Evolutionary conservation across 2,113 vertebrate species (phyloP).

Genomic region (Gracilinanus agilis): DNA sequence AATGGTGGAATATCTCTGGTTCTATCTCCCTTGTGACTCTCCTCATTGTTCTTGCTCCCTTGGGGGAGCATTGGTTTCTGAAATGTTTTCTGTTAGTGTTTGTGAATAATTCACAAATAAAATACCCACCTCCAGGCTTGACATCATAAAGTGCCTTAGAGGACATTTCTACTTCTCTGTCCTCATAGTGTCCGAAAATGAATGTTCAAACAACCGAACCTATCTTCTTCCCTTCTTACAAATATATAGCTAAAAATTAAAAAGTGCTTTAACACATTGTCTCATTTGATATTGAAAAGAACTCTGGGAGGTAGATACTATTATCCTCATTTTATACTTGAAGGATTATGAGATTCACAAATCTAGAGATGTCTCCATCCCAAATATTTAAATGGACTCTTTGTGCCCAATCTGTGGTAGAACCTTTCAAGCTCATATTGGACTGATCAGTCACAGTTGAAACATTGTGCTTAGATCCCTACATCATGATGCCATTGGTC

Average conservation of each 20-base stretch:
- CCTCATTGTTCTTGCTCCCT: neutral
- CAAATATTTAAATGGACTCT: too few species aligned
- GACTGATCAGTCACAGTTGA: too few species aligned
- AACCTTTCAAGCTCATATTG: too few species aligned
- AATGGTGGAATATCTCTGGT: neutral
- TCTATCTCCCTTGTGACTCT: neutral
- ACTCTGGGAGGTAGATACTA: neutral
- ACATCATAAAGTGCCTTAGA: slow-evolving; percentile 6
- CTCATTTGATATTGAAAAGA: neutral
- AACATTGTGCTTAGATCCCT: too few species aligned
- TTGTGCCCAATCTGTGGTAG: too few species aligned
- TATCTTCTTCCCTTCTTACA: slow-evolving; percentile 40
- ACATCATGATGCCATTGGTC: too few species aligned
- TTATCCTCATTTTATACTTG: neutral
- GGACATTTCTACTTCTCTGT: neutral
- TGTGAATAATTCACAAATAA: neutral
- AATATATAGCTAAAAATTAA: neutral
- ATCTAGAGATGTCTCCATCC: too few species aligned
- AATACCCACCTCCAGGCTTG: neutral
- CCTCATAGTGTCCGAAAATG: slow-evolving; percentile 21
- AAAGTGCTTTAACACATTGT: neutral
- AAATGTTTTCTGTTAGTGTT: neutral
- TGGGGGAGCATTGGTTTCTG: neutral
- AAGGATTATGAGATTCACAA: too few species aligned
- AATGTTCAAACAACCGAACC: neutral